phyloP scores from a whole-genome alignment of 2,113 vertebrate genomes.

The Chinchilla lanigera region DNA sequence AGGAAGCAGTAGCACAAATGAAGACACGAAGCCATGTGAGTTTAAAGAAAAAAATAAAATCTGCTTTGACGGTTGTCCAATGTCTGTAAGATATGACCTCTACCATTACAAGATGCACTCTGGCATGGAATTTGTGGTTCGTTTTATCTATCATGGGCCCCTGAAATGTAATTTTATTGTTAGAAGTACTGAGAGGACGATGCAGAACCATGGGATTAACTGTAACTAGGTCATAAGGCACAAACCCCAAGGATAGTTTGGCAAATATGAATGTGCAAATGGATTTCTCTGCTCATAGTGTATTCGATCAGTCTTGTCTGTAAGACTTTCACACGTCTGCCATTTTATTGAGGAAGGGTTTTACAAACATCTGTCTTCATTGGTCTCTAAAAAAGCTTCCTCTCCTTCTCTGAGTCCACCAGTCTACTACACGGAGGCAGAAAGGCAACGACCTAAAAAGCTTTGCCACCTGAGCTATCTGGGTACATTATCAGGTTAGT shows the following conservation, averaged over 20 bases:
- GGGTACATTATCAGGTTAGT: neutral
- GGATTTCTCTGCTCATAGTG: conserved; percentile 19
- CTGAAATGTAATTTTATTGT: neutral
- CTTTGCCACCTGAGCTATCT: neutral
- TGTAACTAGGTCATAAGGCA: conserved; percentile 44
- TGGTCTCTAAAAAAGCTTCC: neutral
- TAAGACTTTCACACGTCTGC: neutral
- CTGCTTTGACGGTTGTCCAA: neutral
- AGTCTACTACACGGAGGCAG: neutral
- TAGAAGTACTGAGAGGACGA: neutral
- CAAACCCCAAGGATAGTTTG: conserved; percentile 18
- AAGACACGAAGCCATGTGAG: conserved; percentile 45
- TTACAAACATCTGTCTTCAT: neutral
- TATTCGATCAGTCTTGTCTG: neutral
- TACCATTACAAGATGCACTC: neutral
- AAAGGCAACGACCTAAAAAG: conserved; percentile 26
- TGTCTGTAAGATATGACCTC: neutral
- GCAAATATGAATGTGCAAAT: conserved; percentile 59
- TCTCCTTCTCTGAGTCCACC: neutral
- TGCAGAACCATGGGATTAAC: neutral
- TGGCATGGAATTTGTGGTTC: neutral
- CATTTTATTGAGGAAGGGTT: conserved; percentile 19
- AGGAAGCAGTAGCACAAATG: conserved; percentile 50
- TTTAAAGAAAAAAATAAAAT: conserved; percentile 33
- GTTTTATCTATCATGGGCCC: neutral